phyloP scores from a whole-genome alignment of 2,797 vertebrate genomes.

The Morus bassanus region DNA sequence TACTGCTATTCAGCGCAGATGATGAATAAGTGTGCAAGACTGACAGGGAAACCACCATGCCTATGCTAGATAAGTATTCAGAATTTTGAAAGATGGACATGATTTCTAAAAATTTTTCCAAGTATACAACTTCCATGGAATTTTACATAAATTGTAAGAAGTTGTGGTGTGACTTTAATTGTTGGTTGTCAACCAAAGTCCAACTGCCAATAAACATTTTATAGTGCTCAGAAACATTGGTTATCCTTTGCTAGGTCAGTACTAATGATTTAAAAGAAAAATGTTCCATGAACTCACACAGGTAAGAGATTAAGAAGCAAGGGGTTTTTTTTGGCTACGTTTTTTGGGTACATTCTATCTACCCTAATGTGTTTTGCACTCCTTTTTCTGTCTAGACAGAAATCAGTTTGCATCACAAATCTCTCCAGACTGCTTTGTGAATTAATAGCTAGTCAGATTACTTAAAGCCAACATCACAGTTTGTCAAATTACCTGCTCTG shows the following conservation, averaged over 20 bases:
- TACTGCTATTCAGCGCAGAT: background rate
- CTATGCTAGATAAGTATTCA: background rate
- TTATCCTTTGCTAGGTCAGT: background rate
- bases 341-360: constrained; percentile 33
- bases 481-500: constrained; percentile 74
- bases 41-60: background rate
- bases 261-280: constrained; percentile 9
- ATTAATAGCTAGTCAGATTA: constrained; percentile 72
- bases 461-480: constrained; percentile 70
- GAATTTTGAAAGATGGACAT: constrained; percentile 11
- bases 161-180: background rate
- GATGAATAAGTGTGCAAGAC: background rate
- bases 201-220: background rate
- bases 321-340: constrained; percentile 34
- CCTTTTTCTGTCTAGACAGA: constrained; percentile 80
- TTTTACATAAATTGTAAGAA: background rate
- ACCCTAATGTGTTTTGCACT: constrained; percentile 75
- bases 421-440: constrained; percentile 74
- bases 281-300: constrained; percentile 24
- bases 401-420: constrained; percentile 72
- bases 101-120: background rate
- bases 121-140: background rate
- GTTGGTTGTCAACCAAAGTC: background rate
- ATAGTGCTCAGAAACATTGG: background rate
- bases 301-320: constrained; percentile 39